Evolutionary conservation across 35 echinoderm and acorn worm genomes (phyloP).

Genomic region (Apostichopus parvimensis): DNA sequence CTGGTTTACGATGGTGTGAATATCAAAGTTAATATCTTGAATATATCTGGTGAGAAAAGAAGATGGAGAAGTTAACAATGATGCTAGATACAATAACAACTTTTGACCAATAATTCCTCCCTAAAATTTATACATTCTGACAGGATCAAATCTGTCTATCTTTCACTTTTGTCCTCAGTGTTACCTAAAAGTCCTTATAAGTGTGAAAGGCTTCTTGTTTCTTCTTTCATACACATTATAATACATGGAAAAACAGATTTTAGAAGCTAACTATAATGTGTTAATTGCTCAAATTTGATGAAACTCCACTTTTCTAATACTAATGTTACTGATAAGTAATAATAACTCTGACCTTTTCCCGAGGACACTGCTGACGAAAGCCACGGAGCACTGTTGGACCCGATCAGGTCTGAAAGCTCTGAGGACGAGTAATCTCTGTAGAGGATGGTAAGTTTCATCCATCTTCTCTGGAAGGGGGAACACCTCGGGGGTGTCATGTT

Average conservation of each 20-base stretch:
- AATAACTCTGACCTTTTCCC: slow-evolving; percentile 85
- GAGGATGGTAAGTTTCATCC: slow-evolving; percentile 86
- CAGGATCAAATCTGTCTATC: too few species aligned
- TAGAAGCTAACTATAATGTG: too few species aligned
- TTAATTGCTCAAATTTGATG: too few species aligned
- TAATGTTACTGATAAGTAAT: neutral
- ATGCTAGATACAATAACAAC: slow-evolving; percentile 1
- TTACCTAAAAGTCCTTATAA: too few species aligned
- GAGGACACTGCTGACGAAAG: slow-evolving; percentile 80
- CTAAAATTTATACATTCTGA: neutral
- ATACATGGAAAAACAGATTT: too few species aligned
- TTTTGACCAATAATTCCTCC: neutral
- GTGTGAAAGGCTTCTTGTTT: too few species aligned
- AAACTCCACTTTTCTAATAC: too few species aligned
- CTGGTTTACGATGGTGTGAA: slow-evolving; percentile 60
- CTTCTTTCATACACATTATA: too few species aligned
- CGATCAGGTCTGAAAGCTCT: slow-evolving; percentile 85
- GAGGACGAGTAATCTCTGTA: slow-evolving; percentile 91
- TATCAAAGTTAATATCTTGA: slow-evolving; percentile 71
- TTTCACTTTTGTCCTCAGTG: too few species aligned
- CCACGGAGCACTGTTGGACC: slow-evolving; percentile 76
- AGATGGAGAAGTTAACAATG: neutral
- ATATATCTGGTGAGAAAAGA: slow-evolving; percentile 56
- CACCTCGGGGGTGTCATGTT: slow-evolving; percentile 86
- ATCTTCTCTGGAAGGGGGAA: slow-evolving; percentile 92